These are phyloP conservation scores for Grallaria varia DNA, from an alignment of 2,113 vertebrate genomes.

Conservation along the genomic window DNA sequence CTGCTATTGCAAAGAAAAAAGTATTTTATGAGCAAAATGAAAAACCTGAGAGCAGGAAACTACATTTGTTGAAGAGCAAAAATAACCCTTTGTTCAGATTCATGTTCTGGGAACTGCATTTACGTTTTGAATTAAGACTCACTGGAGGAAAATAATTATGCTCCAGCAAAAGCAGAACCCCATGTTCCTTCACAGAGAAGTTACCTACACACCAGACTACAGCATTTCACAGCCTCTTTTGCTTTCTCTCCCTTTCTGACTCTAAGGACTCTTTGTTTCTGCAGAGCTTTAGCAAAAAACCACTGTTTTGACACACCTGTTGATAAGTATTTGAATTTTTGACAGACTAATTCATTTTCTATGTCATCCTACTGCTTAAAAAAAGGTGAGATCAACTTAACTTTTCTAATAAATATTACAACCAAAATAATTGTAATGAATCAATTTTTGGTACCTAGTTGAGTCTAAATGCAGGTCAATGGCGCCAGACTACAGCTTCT, in stretches of 20 bases:
- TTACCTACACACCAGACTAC: not conserved
- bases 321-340: not conserved
- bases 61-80: not conserved
- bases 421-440: not conserved
- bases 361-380: not conserved
- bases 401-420: not conserved
- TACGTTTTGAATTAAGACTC: not conserved
- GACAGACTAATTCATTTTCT: not conserved
- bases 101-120: not conserved
- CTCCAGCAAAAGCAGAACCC: not conserved
- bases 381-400: not conserved
- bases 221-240: not conserved
- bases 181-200: not conserved
- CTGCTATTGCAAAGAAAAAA: not conserved
- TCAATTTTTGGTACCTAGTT: not conserved
- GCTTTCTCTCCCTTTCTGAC: not conserved
- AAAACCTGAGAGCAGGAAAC: not conserved
- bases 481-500: not conserved
- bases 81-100: not conserved
- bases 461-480: not conserved
- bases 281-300: not conserved
- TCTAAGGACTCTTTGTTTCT: not conserved
- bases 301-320: not conserved
- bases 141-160: not conserved
- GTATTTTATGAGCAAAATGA: not conserved